phyloP scores from a whole-genome alignment of 2,797 vertebrate species.

The Oreochromis grahami region DNA sequence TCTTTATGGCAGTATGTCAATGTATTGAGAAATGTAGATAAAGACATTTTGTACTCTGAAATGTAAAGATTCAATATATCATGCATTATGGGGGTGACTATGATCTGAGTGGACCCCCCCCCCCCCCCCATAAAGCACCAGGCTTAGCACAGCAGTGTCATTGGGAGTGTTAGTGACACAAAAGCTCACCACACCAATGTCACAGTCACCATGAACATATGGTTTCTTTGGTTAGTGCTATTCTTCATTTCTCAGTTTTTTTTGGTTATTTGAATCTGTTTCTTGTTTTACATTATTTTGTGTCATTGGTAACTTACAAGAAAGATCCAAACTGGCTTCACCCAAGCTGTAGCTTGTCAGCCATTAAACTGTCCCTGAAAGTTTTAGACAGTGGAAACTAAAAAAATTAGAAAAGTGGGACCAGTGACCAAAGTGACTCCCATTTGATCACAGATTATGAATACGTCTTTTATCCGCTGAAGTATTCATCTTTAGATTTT shows the following conservation, averaged over 20 bases:
- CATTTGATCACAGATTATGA: neutral
- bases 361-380: neutral
- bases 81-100: neutral
- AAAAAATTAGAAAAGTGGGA: neutral
- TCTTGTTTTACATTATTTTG: neutral
- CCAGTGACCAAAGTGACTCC: neutral
- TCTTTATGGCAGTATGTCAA: conserved; percentile 11
- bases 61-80: conserved; percentile 6
- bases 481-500: neutral
- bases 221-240: neutral
- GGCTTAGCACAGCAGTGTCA: neutral
- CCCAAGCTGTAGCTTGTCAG: neutral
- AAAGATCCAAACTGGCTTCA: neutral
- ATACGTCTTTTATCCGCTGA: neutral
- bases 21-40: conserved; percentile 6
- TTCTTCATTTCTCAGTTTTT: neutral
- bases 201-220: neutral
- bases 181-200: neutral
- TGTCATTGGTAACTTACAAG: neutral
- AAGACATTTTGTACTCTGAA: conserved; percentile 11
- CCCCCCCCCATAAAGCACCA: neutral
- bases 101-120: neutral
- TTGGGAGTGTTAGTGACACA: neutral
- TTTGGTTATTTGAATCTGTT: neutral
- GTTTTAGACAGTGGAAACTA: neutral